These are phyloP conservation scores for Onychostoma macrolepis DNA, from an alignment of 2,113 vertebrate genomes.

Conservation along the genomic window DNA sequence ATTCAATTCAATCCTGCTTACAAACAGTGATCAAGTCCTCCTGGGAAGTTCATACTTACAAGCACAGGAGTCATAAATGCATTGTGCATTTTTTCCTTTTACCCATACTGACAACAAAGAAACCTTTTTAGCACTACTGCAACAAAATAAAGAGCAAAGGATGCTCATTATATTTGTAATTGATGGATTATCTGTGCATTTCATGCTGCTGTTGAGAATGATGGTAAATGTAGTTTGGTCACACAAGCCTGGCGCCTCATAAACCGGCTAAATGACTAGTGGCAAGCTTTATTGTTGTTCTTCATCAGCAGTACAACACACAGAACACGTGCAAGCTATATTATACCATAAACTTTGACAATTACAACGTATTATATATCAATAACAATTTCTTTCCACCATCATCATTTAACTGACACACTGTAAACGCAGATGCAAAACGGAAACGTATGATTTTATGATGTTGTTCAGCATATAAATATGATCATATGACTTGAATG, in stretches of 20 bases:
- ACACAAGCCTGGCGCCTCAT: background rate
- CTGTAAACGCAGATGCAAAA: background rate
- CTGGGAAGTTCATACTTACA: background rate
- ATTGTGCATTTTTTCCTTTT: background rate
- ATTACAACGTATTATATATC: background rate
- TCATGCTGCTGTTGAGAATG: background rate
- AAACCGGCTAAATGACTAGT: background rate
- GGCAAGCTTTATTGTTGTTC: background rate
- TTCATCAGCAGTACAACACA: background rate
- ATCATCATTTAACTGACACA: background rate
- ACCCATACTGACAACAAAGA: background rate
- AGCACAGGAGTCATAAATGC: constrained; percentile 3
- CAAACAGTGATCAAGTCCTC: constrained; percentile 7
- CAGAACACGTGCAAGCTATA: background rate
- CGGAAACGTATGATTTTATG: background rate
- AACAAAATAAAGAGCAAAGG: background rate
- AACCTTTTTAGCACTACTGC: background rate
- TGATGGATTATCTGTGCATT: background rate
- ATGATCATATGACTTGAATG: background rate
- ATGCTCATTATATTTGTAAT: background rate
- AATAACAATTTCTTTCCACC: background rate
- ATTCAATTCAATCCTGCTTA: constrained; percentile 31
- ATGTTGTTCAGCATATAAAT: background rate
- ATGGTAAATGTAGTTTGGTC: background rate
- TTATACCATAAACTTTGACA: background rate